Conservation (phyloP, 2,888 invertebrate species). For the Netelia fuscicornis region DNA sequence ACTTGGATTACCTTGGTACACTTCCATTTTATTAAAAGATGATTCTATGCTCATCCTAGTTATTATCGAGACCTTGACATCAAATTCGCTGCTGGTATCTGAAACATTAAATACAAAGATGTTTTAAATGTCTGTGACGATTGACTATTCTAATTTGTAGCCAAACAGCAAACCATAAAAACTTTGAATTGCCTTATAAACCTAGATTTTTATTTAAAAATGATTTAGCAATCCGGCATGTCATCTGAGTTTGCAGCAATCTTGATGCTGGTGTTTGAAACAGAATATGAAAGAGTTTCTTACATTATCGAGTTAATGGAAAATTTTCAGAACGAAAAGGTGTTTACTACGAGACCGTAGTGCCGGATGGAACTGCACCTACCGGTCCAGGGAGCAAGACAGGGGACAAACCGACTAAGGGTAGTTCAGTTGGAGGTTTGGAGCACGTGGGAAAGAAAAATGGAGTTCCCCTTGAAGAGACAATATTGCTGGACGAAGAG, state of each 20-base stretch:
- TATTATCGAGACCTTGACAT: slow-evolving; percentile 43
- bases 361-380: slow-evolving; percentile 82
- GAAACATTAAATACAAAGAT: not conserved
- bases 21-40: slow-evolving; percentile 34
- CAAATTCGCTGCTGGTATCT: slow-evolving; percentile 9
- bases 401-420: slow-evolving; percentile 74
- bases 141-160: not conserved
- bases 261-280: slow-evolving; percentile 60
- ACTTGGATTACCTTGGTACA: slow-evolving; percentile 53
- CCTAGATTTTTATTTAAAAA: not conserved
- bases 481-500: slow-evolving; percentile 81
- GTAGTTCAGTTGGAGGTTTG: slow-evolving; percentile 74
- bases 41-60: slow-evolving; percentile 48
- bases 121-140: not conserved
- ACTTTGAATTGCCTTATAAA: not conserved
- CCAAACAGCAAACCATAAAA: not conserved
- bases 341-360: slow-evolving; percentile 84
- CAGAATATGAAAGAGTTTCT: slow-evolving; percentile 1
- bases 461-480: slow-evolving; percentile 70
- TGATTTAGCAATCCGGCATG: not conserved
- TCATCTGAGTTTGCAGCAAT: slow-evolving; percentile 47
- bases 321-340: slow-evolving; percentile 86
- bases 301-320: slow-evolving; percentile 49
- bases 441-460: slow-evolving; percentile 72
- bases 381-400: slow-evolving; percentile 81